These are phyloP conservation scores for Clanis bilineata DNA, from an alignment of 2,888 invertebrate genomes.

Conservation along the genomic window DNA sequence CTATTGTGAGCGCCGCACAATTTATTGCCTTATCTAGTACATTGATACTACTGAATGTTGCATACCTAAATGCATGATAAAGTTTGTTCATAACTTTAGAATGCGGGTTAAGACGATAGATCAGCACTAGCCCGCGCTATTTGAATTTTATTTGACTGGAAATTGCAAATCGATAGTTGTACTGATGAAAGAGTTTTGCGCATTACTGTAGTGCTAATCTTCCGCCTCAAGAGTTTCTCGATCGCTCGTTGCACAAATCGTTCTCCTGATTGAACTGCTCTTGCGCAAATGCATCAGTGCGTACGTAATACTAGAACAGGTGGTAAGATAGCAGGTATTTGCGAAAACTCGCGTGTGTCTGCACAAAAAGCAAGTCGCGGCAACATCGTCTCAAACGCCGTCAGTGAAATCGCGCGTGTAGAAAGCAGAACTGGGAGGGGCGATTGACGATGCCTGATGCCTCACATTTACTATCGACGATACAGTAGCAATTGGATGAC, in stretches of 20 bases:
- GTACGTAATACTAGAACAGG: conserved; percentile 38
- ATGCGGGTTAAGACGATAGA: neutral
- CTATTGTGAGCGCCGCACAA: conserved; percentile 67
- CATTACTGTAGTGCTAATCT: no score
- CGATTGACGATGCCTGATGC: conserved; percentile 38
- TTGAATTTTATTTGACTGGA: no score
- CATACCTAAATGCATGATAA: neutral
- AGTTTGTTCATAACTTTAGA: conserved; percentile 10
- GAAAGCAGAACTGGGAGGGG: conserved; percentile 80
- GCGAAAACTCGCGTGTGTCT: conserved; percentile 67
- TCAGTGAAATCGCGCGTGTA: conserved; percentile 80
- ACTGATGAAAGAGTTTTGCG: no score
- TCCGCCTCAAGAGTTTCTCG: conserved; percentile 2
- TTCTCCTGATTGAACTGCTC: neutral
- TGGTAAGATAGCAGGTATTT: conserved; percentile 56
- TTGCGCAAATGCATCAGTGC: conserved; percentile 19
- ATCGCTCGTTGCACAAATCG: neutral
- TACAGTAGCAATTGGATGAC: conserved; percentile 41
- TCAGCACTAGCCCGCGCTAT: no score
- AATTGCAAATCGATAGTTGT: no score
- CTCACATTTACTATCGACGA: conserved; percentile 49
- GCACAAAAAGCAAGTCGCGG: conserved; percentile 49
- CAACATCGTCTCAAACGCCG: conserved; percentile 41
- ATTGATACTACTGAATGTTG: conserved; percentile 4
- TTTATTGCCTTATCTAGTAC: conserved; percentile 65